Evolutionary conservation across 2,113 vertebrate species (phyloP).

Genomic region (Xyliphius kryptos): DNA sequence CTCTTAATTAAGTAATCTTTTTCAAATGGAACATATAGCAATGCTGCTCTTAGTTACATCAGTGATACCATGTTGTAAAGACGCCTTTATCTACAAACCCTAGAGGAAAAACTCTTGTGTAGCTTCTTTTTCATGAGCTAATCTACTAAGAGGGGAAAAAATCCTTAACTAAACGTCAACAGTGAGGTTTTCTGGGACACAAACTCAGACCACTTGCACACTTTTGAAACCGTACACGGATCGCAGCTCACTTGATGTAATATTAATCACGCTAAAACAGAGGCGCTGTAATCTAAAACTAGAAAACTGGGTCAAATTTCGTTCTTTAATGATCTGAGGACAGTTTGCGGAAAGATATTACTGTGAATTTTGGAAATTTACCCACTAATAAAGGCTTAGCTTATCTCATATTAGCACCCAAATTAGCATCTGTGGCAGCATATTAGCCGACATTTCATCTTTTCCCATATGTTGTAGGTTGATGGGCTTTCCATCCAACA

Average conservation of each 20-base stretch:
- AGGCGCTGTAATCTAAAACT: conserved; percentile 27
- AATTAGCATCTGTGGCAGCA: background rate
- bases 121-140: too few relatives aligned
- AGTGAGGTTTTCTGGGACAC: too few relatives aligned
- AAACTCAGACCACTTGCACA: background rate
- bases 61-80: too few relatives aligned
- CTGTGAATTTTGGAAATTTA: too few relatives aligned
- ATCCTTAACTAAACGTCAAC: too few relatives aligned
- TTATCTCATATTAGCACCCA: background rate
- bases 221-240: conserved; percentile 22
- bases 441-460: background rate
- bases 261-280: conserved; percentile 29
- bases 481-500: too few relatives aligned
- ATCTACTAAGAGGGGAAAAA: too few relatives aligned
- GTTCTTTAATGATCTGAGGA: background rate
- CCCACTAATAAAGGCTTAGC: too few relatives aligned
- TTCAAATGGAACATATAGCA: background rate
- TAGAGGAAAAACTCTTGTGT: too few relatives aligned
- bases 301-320: background rate
- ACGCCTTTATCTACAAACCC: too few relatives aligned
- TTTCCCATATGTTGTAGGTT: background rate
- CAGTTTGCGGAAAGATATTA: conserved; percentile 2
- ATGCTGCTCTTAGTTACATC: background rate
- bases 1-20: conserved; percentile 48
- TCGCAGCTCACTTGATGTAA: conserved; percentile 15